phyloP scores from a whole-genome alignment of 2,113 vertebrate genomes.

The Pterocles burchelli region DNA sequence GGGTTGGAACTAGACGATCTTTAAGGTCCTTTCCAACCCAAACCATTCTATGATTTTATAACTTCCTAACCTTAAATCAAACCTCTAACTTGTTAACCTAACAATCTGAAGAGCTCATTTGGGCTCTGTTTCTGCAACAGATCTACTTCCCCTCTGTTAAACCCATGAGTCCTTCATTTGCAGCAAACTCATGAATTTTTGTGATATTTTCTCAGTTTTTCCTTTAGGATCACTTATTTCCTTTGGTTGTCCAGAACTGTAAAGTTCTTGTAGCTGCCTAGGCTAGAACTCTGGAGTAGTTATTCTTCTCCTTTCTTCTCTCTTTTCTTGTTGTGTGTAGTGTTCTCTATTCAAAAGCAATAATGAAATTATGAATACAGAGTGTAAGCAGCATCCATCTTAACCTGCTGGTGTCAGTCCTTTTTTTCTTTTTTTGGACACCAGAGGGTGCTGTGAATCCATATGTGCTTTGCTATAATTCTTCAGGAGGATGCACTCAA shows the following conservation, averaged over 20 bases:
- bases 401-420: background rate
- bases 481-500: background rate
- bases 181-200: background rate
- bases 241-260: background rate
- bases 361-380: background rate
- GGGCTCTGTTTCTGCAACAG: background rate
- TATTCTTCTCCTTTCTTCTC: background rate
- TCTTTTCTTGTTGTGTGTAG: background rate
- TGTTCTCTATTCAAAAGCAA: background rate
- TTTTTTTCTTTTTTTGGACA: background rate
- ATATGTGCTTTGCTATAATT: background rate
- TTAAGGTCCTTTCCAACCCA: too few relatives aligned
- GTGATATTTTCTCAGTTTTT: background rate
- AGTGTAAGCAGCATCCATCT: background rate
- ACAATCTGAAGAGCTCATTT: background rate
- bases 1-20: too few relatives aligned
- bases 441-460: constrained; percentile 37
- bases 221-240: background rate
- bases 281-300: background rate
- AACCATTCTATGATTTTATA: too few relatives aligned
- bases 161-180: background rate
- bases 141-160: background rate
- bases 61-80: background rate
- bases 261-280: background rate
- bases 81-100: background rate